Conservation (phyloP, 2,113 vertebrate species). For the Trinectes maculatus region DNA sequence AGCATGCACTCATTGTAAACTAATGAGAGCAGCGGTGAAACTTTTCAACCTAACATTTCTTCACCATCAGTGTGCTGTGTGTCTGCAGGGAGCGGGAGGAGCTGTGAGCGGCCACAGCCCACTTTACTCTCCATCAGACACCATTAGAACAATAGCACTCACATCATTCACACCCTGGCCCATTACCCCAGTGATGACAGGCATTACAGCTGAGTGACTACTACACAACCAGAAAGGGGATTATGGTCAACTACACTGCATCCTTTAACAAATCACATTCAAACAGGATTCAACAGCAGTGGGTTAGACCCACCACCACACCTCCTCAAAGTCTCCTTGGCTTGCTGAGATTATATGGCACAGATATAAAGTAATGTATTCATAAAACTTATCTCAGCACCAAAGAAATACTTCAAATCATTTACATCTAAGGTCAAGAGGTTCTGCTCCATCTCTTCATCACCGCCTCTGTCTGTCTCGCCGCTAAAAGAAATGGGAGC, state of each 20-base stretch:
- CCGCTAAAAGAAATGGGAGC: conserved; percentile 37
- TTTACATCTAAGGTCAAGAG: conserved; percentile 61
- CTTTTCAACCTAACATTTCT: conserved; percentile 39
- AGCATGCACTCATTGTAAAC: conserved; percentile 9
- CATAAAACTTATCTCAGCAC: conserved; percentile 43
- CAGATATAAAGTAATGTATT: conserved; percentile 22
- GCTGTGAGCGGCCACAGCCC: conserved; percentile 36
- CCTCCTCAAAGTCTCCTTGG: conserved; percentile 34
- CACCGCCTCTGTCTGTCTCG: conserved; percentile 38
- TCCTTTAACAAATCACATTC: conserved; percentile 28
- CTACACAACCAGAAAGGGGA: conserved; percentile 3
- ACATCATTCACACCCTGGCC: conserved; percentile 42
- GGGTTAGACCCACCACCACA: background rate
- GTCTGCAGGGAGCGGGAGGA: conserved; percentile 22
- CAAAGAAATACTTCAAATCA: conserved; percentile 52
- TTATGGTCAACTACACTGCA: conserved; percentile 21
- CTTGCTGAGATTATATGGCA: conserved; percentile 31
- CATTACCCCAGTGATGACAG: conserved; percentile 25
- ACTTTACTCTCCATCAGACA: conserved; percentile 49
- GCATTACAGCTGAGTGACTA: conserved; percentile 24
- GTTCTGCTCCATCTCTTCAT: conserved; percentile 38
- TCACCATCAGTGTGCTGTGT: conserved; percentile 26
- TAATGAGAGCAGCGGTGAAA: conserved; percentile 34
- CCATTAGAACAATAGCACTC: conserved; percentile 43
- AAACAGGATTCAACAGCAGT: conserved; percentile 11